Base-by-base conservation (phyloP, 64 coral and sea anemone genomes). In the Pocillopora damicornis region DNA sequence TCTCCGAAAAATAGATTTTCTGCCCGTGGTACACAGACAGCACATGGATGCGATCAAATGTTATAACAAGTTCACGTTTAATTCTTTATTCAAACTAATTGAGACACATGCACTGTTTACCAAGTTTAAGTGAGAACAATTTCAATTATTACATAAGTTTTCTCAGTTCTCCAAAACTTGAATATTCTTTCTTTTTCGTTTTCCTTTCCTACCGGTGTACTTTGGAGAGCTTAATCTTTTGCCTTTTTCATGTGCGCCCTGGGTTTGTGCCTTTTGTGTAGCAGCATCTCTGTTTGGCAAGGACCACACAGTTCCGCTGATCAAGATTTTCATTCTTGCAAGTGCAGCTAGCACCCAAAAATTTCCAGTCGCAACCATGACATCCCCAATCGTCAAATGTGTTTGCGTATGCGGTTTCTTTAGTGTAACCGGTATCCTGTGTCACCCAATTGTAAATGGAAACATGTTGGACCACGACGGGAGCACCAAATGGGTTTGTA, bases 311-410 rank as follows among this genome's bases (percentile, higher is more conserved):
- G 14, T n/a, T 61, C 18, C 78, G 78, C 11, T 11, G 7, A 20
- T 60, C 12, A 14, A 22, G 56, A 61, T 61, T 26, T 17, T 79
- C 37, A 13, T 79, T 69, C 11, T 79, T 30, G n/a, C 88, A 89
- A 37, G 2, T 63, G 56, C 88, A 89, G 14, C 4, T 25, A 15
- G 37, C 36, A 15, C 87, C 75, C 20, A 0, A 7, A 37, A 59
- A 5, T 71, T 73, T 89, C 88, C 88, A 80, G 9, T 79, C 75
- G 34, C 88, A 89, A 35, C 88, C 88, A 71, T 78, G 76, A 76
- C 76, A 79, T 30, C 26, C 35, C 75, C 75, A 89, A 35, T 78
- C 61, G 13, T 77, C 58, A 13, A 58, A 20, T 1, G 14, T 61
- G 88, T 89, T 72, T 56, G 63, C 35, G 34, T n/a, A 59, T 58